Conservation (phyloP, 2,888 invertebrate genomes). For the Teleiodes luculella region DNA sequence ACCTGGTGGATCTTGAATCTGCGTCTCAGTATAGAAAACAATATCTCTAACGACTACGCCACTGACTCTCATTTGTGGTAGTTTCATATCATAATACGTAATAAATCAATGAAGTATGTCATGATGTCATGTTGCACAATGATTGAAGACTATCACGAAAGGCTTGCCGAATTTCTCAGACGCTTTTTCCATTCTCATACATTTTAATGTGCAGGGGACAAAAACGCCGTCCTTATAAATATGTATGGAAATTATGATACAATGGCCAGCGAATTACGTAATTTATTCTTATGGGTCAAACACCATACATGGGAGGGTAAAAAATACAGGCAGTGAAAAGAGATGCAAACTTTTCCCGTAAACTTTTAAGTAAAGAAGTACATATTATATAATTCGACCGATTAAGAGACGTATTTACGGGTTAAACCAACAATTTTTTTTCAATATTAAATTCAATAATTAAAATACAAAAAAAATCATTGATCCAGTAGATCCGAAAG, state of each 20-base stretch:
- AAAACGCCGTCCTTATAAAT: conserved; percentile 67
- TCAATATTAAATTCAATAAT: too few relatives aligned
- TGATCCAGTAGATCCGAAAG: too few relatives aligned
- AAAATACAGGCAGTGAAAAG: background rate
- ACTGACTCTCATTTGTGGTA: too few relatives aligned
- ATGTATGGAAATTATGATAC: conserved; percentile 45
- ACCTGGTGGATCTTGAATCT: too few relatives aligned
- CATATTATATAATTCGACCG: too few relatives aligned
- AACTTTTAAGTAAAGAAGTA: background rate
- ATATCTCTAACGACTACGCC: too few relatives aligned
- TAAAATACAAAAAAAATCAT: too few relatives aligned
- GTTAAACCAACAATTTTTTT: too few relatives aligned
- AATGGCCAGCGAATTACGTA: conserved; percentile 3
- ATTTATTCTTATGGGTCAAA: background rate
- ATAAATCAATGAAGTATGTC: conserved; percentile 10
- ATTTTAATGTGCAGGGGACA: conserved; percentile 61
- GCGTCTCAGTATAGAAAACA: too few relatives aligned
- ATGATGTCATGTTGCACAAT: conserved; percentile 10
- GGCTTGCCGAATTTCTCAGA: conserved; percentile 9
- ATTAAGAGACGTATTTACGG: too few relatives aligned
- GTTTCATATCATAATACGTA: background rate
- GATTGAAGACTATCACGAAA: conserved; percentile 8
- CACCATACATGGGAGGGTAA: too few relatives aligned
- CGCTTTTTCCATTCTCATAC: conserved; percentile 37
- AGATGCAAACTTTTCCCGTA: background rate